phyloP scores from a whole-genome alignment of 2,113 vertebrate genomes.

The Gnathonemus echidnorhynchus region DNA sequence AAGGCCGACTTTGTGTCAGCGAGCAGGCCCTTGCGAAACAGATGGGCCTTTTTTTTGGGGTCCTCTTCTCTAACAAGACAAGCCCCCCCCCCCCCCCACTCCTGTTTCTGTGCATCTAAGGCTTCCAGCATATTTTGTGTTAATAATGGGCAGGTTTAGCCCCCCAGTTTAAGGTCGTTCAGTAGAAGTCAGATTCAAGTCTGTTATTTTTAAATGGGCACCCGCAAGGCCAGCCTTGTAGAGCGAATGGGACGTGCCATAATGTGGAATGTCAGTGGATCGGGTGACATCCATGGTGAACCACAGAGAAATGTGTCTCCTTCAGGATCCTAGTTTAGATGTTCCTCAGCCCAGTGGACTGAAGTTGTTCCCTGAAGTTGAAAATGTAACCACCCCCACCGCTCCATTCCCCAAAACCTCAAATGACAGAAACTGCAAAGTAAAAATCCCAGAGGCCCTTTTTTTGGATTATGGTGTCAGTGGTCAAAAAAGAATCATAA shows the following conservation, averaged over 20 bases:
- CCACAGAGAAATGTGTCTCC: background rate
- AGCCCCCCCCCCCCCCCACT: background rate
- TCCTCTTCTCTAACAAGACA: conserved; percentile 24
- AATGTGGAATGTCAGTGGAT: background rate
- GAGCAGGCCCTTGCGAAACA: conserved; percentile 69
- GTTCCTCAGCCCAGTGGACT: background rate
- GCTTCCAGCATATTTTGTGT: background rate
- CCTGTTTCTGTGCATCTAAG: background rate
- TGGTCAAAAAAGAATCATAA: background rate
- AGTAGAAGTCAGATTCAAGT: background rate
- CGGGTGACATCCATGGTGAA: background rate
- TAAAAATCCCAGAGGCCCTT: background rate
- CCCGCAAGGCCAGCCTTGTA: background rate
- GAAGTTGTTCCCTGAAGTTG: background rate
- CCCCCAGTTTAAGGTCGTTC: background rate
- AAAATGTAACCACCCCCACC: background rate
- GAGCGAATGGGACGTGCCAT: background rate
- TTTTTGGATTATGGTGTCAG: background rate
- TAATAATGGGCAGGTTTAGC: background rate
- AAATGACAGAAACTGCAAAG: background rate
- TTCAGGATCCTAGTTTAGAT: background rate
- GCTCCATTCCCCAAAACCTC: background rate
- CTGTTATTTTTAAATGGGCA: background rate
- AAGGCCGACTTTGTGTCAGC: conserved; percentile 77
- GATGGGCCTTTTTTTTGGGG: conserved; percentile 40